Evolutionary conservation across 2,113 vertebrate genomes (phyloP).

Genomic region (Probosciger aterrimus): DNA sequence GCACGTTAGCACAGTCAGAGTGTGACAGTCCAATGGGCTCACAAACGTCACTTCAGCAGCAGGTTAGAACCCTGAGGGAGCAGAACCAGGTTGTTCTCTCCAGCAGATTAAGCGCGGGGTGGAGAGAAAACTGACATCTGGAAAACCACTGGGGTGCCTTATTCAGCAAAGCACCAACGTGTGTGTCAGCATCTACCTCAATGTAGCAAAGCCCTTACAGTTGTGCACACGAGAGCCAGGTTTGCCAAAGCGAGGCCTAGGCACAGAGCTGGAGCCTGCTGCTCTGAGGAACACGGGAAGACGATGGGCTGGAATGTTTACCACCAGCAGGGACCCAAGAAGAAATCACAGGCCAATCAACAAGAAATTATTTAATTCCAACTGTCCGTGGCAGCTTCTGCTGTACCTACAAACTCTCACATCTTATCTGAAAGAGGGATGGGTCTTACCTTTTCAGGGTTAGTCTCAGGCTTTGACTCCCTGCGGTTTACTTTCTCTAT

Average conservation of each 20-base stretch:
- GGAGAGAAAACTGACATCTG: neutral
- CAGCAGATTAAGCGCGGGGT: neutral
- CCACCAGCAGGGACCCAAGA: neutral
- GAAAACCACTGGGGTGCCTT: neutral
- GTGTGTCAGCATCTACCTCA: neutral
- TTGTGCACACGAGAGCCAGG: neutral
- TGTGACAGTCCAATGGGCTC: rapidly evolving
- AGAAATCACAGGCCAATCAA: neutral
- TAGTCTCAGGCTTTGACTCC: neutral
- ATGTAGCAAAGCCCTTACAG: neutral
- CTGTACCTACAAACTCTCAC: neutral
- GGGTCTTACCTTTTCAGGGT: neutral
- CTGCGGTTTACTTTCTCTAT: neutral
- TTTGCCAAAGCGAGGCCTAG: neutral
- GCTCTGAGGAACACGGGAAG: neutral
- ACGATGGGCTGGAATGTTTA: neutral
- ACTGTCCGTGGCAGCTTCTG: neutral
- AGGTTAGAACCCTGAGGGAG: neutral
- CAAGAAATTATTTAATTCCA: neutral
- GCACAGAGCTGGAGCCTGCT: neutral
- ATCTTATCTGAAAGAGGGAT: neutral
- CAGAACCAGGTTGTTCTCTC: neutral
- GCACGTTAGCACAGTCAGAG: neutral
- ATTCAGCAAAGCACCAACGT: neutral
- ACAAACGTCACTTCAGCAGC: neutral